Evolutionary conservation across 2,888 invertebrate species (phyloP).

Genomic region (Clepsis dumicolana): DNA sequence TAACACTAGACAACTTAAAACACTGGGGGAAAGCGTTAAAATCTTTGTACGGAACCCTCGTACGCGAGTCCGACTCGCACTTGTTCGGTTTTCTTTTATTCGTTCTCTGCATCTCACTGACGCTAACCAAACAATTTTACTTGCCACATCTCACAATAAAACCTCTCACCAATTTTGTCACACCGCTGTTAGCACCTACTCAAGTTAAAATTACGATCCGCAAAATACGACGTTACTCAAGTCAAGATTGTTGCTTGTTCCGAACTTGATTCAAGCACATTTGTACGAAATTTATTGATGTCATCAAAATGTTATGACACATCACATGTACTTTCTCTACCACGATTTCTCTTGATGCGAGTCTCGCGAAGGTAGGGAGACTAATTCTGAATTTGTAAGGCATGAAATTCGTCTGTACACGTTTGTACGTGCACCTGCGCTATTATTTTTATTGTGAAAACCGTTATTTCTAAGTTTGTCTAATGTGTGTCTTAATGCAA

Average conservation of each 20-base stretch:
- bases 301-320: neutral
- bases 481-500: too few relatives aligned
- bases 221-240: neutral
- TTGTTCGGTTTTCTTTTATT: too few relatives aligned
- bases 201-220: neutral
- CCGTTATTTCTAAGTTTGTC: too few relatives aligned
- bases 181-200: neutral
- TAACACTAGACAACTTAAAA: too few relatives aligned
- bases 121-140: neutral
- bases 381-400: neutral
- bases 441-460: too few relatives aligned
- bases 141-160: neutral
- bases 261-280: conserved; percentile 3
- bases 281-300: neutral
- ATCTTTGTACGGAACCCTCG: too few relatives aligned
- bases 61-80: too few relatives aligned
- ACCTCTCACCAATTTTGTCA: neutral
- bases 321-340: neutral
- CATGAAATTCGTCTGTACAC: too few relatives aligned
- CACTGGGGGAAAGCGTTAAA: too few relatives aligned
- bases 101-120: neutral
- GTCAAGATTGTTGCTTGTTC: neutral
- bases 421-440: too few relatives aligned
- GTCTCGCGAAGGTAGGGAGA: neutral
- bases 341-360: neutral